These are phyloP conservation scores for Helogale parvula DNA, from an alignment of 2,113 vertebrate genomes.

Conservation along the genomic window DNA sequence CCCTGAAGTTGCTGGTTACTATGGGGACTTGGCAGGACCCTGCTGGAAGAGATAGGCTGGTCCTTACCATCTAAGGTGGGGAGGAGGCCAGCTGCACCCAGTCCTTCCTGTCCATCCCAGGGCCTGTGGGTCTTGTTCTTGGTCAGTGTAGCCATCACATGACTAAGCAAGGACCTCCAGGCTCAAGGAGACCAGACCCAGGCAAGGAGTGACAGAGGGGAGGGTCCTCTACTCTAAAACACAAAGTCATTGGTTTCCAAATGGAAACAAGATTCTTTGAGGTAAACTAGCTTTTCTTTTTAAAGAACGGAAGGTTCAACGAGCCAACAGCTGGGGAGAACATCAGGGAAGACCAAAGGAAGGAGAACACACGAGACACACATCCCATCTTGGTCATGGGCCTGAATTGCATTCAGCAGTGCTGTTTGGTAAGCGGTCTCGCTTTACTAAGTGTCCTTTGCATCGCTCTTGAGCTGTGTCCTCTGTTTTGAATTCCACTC, in stretches of 20 bases:
- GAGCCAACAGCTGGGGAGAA: conserved; percentile 64
- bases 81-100: background rate
- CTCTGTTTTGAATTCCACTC: conserved; percentile 63
- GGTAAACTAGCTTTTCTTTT: conserved; percentile 84
- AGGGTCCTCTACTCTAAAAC: conserved; percentile 9
- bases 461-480: conserved; percentile 25
- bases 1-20: conserved; percentile 67
- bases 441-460: conserved; percentile 19
- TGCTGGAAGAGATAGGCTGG: conserved; percentile 43
- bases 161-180: background rate
- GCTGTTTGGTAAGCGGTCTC: background rate
- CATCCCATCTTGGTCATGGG: background rate
- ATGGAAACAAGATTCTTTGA: conserved; percentile 84
- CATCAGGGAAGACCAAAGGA: background rate
- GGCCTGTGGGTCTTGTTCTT: background rate
- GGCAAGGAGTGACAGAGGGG: background rate
- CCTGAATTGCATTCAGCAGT: background rate
- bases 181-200: background rate
- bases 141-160: background rate
- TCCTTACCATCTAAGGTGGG: background rate
- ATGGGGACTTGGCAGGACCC: conserved; percentile 54
- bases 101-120: background rate
- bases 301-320: conserved; percentile 77
- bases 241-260: conserved; percentile 82
- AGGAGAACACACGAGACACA: conserved; percentile 5